Conservation (phyloP, 2,888 invertebrate genomes). For the Plusia festucae region DNA sequence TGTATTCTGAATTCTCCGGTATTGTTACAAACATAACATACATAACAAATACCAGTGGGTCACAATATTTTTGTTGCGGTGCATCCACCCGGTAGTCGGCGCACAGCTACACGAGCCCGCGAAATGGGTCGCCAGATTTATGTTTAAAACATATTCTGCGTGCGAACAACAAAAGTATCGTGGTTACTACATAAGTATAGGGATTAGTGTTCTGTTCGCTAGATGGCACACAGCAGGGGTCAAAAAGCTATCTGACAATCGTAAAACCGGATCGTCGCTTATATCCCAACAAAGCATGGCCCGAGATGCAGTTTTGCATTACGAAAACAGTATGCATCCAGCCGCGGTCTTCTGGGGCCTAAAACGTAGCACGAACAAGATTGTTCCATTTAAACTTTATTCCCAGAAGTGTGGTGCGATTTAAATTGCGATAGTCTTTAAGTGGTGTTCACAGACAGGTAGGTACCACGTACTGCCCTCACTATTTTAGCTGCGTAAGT, state of each 20-base stretch:
- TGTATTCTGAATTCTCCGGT: not conserved
- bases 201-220: conserved; percentile 65
- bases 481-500: conserved; percentile 41
- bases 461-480: conserved; percentile 7
- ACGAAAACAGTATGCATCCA: conserved; percentile 67
- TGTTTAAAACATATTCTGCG: conserved; percentile 40
- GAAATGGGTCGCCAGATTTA: conserved; percentile 38
- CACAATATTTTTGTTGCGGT: not conserved
- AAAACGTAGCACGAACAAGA: conserved; percentile 62
- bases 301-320: conserved; percentile 70
- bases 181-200: conserved; percentile 49
- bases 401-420: conserved; percentile 34
- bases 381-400: conserved; percentile 55
- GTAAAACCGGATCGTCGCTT: conserved; percentile 68
- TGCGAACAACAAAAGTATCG: conserved; percentile 48
- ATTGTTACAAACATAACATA: not conserved
- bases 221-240: conserved; percentile 71
- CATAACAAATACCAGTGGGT: not conserved
- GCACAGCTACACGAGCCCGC: conserved; percentile 27
- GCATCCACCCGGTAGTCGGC: conserved; percentile 16
- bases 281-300: conserved; percentile 63
- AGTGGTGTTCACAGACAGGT: conserved; percentile 31
- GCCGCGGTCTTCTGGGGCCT: conserved; percentile 51
- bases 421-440: conserved; percentile 50
- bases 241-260: conserved; percentile 76